These are phyloP conservation scores for Rhegmatorhina hoffmannsi DNA, from an alignment of 2,113 vertebrate genomes.

Conservation along the genomic window DNA sequence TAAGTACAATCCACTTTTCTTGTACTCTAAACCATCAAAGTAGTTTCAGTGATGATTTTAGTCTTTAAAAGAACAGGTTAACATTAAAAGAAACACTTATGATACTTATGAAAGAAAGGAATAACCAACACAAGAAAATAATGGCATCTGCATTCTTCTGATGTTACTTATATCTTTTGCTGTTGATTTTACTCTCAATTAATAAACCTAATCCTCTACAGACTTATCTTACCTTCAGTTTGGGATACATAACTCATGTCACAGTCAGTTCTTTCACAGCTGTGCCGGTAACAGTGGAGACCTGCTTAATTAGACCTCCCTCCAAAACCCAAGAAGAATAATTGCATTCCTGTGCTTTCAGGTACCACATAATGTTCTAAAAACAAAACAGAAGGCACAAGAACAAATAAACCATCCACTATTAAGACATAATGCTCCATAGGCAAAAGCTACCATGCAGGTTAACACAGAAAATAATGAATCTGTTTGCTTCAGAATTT, in stretches of 20 bases:
- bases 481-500: background rate
- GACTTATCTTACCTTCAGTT: background rate
- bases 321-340: background rate
- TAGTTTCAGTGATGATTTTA: background rate
- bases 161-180: background rate
- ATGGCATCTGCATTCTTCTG: background rate
- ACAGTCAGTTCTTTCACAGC: background rate
- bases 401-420: background rate
- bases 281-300: background rate
- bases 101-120: background rate
- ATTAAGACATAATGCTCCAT: background rate
- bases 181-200: background rate
- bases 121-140: background rate
- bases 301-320: slow-evolving; percentile 2
- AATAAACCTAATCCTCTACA: background rate
- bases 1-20: background rate
- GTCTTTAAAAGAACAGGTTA: background rate
- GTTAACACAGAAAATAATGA: background rate
- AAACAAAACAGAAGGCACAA: background rate
- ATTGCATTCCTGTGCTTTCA: slow-evolving; percentile 1
- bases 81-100: background rate
- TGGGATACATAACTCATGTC: background rate
- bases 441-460: background rate
- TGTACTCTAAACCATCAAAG: background rate
- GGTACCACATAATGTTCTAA: background rate